Evolutionary conservation across 2,113 vertebrate species (phyloP).

Genomic region (Apteryx owenii): DNA sequence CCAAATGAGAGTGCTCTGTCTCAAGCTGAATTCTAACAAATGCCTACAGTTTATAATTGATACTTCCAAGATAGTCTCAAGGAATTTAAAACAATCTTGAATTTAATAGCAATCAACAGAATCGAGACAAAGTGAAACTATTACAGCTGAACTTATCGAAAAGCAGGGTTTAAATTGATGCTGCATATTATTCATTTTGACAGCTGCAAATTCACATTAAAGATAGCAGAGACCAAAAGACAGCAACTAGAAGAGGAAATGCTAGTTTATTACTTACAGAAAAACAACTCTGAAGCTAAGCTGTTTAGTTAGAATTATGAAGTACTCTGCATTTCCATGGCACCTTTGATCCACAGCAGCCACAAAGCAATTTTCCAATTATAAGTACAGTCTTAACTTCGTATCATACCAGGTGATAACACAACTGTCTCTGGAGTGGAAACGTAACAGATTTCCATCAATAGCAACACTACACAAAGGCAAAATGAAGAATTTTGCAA

Average conservation of each 20-base stretch:
- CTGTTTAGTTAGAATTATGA: conserved; percentile 67
- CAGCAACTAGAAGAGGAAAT: conserved; percentile 72
- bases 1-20: conserved; percentile 50
- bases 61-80: conserved; percentile 74
- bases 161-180: conserved; percentile 81
- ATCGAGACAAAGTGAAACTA: conserved; percentile 80
- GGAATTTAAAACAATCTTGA: conserved; percentile 80
- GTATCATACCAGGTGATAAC: background rate
- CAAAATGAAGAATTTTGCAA: background rate
- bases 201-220: conserved; percentile 81
- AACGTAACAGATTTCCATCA: background rate
- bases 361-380: background rate
- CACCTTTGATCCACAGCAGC: conserved; percentile 24
- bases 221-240: conserved; percentile 76
- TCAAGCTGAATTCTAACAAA: conserved; percentile 76
- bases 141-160: conserved; percentile 76
- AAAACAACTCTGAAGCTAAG: conserved; percentile 75
- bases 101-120: conserved; percentile 83
- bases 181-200: conserved; percentile 83
- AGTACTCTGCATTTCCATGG: conserved; percentile 56
- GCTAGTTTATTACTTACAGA: conserved; percentile 77
- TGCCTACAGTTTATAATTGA: conserved; percentile 77
- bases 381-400: conserved; percentile 15
- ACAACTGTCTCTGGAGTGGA: background rate
- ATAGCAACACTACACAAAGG: background rate